Evolutionary conservation across 1,140 invertebrate species (phyloP).

Genomic region (Tetraneura akinire): DNA sequence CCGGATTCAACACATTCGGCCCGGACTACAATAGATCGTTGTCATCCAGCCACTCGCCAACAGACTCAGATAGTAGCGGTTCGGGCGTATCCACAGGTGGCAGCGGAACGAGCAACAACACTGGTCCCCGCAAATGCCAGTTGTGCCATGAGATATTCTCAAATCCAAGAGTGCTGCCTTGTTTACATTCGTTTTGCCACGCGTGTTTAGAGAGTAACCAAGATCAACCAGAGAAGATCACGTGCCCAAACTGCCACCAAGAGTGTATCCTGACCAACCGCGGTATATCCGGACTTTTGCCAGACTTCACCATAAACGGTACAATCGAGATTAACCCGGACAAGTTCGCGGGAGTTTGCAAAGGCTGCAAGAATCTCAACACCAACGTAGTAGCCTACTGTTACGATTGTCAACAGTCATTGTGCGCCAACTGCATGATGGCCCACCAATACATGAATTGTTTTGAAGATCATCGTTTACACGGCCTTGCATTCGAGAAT

Average conservation of each 20-base stretch:
- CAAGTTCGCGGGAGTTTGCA: constrained; percentile 67
- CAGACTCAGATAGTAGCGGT: constrained; percentile 78
- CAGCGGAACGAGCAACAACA: constrained; percentile 73
- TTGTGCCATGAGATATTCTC: constrained; percentile 78
- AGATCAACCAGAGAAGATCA: constrained; percentile 75
- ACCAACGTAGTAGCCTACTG: constrained; percentile 86
- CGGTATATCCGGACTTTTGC: constrained; percentile 67
- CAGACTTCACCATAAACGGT: constrained; percentile 67
- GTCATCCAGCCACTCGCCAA: constrained; percentile 71
- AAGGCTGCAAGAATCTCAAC: constrained; percentile 84
- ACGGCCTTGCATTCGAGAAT: constrained; percentile 63
- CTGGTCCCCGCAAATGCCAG: constrained; percentile 77
- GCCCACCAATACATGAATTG: constrained; percentile 98
- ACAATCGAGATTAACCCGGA: constrained; percentile 39
- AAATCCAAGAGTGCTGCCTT: constrained; percentile 73
- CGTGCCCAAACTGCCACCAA: constrained; percentile 78
- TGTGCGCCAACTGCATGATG: constrained; percentile 96
- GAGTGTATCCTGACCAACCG: constrained; percentile 67
- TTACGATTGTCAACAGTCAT: constrained; percentile 91
- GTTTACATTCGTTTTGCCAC: constrained; percentile 82
- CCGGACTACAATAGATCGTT: constrained; percentile 64
- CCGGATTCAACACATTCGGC: constrained; percentile 78
- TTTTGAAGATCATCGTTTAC: constrained; percentile 92
- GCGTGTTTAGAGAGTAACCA: constrained; percentile 74
- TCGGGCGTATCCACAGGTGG: constrained; percentile 59